Conservation (phyloP, 1,140 invertebrate species). For the Saccostrea cuccullata region DNA sequence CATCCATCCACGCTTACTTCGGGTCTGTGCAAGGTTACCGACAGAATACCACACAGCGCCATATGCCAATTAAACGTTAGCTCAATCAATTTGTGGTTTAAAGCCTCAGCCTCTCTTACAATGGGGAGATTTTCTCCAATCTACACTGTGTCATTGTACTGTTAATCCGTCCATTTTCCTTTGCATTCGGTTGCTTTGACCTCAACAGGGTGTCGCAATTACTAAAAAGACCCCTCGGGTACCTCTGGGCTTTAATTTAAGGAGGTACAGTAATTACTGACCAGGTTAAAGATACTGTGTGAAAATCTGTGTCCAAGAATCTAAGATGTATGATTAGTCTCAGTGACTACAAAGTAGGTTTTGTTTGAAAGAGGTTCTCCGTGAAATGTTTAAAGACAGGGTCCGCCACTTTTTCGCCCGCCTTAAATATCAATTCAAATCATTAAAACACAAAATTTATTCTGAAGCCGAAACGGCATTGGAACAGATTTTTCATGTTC, state of each 20-base stretch:
- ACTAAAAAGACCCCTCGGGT: slow-evolving; percentile 23
- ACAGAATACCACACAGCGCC: background rate
- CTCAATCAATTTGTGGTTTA: slow-evolving; percentile 11
- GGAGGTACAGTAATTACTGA: slow-evolving; percentile 16
- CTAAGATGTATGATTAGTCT: slow-evolving; percentile 26
- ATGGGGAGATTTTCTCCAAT: slow-evolving; percentile 13
- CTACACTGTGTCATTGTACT: background rate
- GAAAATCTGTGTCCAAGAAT: slow-evolving; percentile 28
- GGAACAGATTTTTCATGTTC: slow-evolving; percentile 1
- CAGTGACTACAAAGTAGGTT: slow-evolving; percentile 18
- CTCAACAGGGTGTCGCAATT: slow-evolving; percentile 24
- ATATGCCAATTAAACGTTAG: slow-evolving; percentile 28
- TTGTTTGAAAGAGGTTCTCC: slow-evolving; percentile 27
- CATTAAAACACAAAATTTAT: slow-evolving; percentile 26
- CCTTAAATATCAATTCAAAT: slow-evolving; percentile 29
- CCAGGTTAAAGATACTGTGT: slow-evolving; percentile 16
- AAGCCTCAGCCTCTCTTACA: background rate
- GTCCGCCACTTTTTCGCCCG: background rate
- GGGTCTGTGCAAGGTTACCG: background rate
- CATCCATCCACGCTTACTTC: background rate
- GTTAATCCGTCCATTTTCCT: slow-evolving; percentile 17
- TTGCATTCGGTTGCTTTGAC: slow-evolving; percentile 3
- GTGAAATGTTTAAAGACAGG: background rate
- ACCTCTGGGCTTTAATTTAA: slow-evolving; percentile 3
- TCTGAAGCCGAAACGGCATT: background rate